Conservation (phyloP, 2,113 vertebrate genomes). For the Pedetes capensis region DNA sequence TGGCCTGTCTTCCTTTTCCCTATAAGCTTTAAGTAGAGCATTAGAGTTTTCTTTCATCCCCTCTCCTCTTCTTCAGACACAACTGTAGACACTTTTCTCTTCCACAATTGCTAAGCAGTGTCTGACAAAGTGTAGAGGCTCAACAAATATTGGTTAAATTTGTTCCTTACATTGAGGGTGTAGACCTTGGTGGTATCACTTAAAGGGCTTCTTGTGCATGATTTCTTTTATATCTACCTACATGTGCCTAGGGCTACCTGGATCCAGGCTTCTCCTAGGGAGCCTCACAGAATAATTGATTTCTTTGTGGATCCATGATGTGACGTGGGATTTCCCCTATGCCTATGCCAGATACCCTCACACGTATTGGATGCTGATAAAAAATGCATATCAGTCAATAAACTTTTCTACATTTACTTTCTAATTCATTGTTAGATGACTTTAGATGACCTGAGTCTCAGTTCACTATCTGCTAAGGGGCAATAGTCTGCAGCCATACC, state of each 20-base stretch:
- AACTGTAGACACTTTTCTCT: neutral
- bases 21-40: neutral
- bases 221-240: neutral
- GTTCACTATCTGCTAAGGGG: neutral
- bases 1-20: neutral
- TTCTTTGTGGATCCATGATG: neutral
- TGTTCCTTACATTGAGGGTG: neutral
- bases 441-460: neutral
- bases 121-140: neutral
- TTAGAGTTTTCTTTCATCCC: neutral
- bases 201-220: neutral
- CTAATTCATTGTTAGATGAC: neutral
- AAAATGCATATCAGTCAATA: neutral
- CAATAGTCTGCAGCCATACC: no score
- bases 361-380: neutral
- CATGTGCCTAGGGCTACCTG: neutral
- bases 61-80: neutral
- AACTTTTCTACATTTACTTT: neutral
- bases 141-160: conserved; percentile 34
- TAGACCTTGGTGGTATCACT: neutral
- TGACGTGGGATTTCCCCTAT: neutral
- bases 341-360: neutral
- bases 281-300: neutral
- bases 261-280: neutral
- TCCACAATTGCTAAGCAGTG: neutral